Base-by-base conservation (phyloP, 2,888 invertebrate species). In the Lagria hirta region DNA sequence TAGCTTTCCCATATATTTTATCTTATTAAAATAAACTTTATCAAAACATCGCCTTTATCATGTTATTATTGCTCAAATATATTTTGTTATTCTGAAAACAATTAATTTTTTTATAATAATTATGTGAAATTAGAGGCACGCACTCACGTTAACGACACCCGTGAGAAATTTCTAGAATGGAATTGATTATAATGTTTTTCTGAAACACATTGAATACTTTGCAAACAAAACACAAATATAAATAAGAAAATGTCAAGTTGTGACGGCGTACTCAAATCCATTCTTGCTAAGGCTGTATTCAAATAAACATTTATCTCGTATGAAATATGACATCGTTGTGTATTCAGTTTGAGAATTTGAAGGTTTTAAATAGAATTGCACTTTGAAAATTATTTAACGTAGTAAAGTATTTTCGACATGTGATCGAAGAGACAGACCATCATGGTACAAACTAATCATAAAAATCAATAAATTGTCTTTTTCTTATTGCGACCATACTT, bases 221-320 rank as follows among this genome's bases (percentile, higher is more conserved):
- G 43, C 43, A 29, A 37, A 35, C 43, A 37, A 30, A 32, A 28
- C 30, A 37, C 36, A 43, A 43, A 37, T 47, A 42, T 47, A 47
- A 47, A 47, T 47, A 47, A 47, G 42, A 47, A 30, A n/a, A 43
- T 36, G 47, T 47, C 47, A 47, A 42, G 47, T 37, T 42, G 32
- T 42, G 47, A 47, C 43, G 36, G 43, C 36, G 43, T 43, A 43
- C 42, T 47, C 28, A 42, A 47, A 47, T 47, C 42, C 47, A 47
- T 47, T 47, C 37, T 23, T 33, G 37, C 33, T 47, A 37, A 42
- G 37, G 47, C 23, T 42, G 37, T 47, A 42, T 47, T 47, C 47
- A 47, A 47, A 47, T 42, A 47, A 42, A 37, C 46, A 41, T 46
- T 46, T 34, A 41, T 46, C 47, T 37, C 27, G 27, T 33, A 33